These are phyloP conservation scores for Proterorhinus semilunaris DNA, from an alignment of 2,113 vertebrate genomes.

Conservation along the genomic window DNA sequence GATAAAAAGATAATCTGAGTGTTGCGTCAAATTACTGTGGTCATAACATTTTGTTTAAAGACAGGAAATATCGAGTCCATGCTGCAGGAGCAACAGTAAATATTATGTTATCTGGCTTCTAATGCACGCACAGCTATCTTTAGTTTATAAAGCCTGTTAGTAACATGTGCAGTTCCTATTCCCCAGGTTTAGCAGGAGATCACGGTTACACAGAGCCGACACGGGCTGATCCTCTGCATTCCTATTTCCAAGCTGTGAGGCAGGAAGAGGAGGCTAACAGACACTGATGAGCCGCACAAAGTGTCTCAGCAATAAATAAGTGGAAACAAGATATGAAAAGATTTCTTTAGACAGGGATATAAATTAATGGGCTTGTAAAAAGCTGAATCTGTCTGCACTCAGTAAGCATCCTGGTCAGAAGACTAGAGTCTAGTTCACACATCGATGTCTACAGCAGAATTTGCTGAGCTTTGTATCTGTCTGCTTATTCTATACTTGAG, in stretches of 20 bases:
- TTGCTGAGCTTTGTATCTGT: too few relatives aligned
- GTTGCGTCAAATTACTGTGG: too few relatives aligned
- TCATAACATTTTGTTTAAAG: background rate
- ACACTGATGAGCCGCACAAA: slow-evolving; percentile 9
- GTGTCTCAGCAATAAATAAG: background rate
- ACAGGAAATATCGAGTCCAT: slow-evolving; percentile 38
- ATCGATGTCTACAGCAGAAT: background rate
- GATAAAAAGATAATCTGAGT: too few relatives aligned
- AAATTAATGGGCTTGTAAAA: slow-evolving; percentile 5
- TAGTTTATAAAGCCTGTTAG: slow-evolving; percentile 62
- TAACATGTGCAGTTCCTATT: slow-evolving; percentile 53
- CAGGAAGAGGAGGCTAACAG: slow-evolving; percentile 26
- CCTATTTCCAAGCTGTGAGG: slow-evolving; percentile 38
- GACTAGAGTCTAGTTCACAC: background rate
- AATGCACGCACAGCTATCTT: slow-evolving; percentile 61
- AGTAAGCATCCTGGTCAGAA: background rate
- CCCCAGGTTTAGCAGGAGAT: slow-evolving; percentile 61
- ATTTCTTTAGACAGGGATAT: background rate
- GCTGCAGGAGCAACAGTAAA: slow-evolving; percentile 48
- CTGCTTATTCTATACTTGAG: too few relatives aligned
- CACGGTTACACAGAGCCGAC: slow-evolving; percentile 50
- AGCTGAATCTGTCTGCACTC: slow-evolving; percentile 5
- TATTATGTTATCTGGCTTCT: slow-evolving; percentile 52
- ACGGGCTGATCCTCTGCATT: slow-evolving; percentile 38
- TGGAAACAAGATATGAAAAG: background rate